Evolutionary conservation across 2,797 vertebrate genomes (phyloP).

Genomic region (Cheirogaleus major): DNA sequence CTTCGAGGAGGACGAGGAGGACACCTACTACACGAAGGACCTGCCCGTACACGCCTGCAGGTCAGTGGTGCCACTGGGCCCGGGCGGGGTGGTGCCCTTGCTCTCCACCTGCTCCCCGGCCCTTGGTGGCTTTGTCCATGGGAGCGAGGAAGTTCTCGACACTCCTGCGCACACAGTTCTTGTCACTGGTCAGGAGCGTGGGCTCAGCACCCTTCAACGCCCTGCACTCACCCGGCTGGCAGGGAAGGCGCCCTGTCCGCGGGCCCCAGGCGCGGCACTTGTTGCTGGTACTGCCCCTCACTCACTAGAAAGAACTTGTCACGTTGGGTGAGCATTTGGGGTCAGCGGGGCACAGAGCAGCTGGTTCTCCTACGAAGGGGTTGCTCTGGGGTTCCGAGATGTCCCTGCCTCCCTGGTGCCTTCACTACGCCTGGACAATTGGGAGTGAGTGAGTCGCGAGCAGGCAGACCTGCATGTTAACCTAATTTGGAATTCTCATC

Average conservation of each 20-base stretch:
- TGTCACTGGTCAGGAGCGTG: not conserved
- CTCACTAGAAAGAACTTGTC: not conserved
- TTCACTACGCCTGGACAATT: not conserved
- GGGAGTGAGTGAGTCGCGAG: not conserved
- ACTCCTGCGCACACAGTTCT: not conserved
- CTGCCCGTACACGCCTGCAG: conserved; percentile 98
- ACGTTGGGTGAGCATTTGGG: not conserved
- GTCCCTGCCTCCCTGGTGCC: not conserved
- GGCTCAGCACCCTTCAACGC: not conserved
- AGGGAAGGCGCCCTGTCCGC: not conserved
- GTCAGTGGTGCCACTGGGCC: conserved; percentile 78
- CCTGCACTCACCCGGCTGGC: not conserved
- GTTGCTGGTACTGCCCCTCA: not conserved
- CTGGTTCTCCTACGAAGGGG: not conserved
- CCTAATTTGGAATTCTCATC: not conserved
- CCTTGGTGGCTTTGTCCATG: not conserved
- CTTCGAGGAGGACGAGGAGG: conserved; percentile 97
- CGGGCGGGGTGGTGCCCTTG: not conserved
- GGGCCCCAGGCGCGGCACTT: not conserved
- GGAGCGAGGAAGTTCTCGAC: not conserved
- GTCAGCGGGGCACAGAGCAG: not conserved
- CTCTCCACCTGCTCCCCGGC: not conserved
- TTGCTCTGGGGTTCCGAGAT: not conserved
- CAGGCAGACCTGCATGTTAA: not conserved
- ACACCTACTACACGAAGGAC: conserved; percentile 97